A percentile compares a stretch with the other conserved stretches of the same genome.
Evolutionary conservation across 2,888 invertebrate species (phyloP).

Genomic region (Osmoderma eremita): DNA sequence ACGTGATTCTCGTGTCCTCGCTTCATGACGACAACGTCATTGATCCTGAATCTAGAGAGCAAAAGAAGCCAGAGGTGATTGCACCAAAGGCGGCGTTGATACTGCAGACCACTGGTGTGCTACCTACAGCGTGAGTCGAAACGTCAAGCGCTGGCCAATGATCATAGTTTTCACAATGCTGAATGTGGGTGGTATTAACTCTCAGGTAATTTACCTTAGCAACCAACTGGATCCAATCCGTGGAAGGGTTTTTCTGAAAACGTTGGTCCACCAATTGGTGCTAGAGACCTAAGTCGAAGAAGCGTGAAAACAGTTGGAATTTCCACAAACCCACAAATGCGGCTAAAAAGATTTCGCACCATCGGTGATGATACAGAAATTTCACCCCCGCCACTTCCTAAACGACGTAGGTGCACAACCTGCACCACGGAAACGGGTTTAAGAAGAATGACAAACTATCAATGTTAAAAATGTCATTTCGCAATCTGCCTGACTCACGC

Average conservation of each 20-base stretch:
- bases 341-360: constrained; percentile 21
- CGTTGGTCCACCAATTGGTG: constrained; percentile 6
- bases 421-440: constrained; percentile 20
- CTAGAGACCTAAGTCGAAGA: constrained; percentile 19
- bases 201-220: no score
- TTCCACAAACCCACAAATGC: constrained; percentile 15
- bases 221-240: not conserved
- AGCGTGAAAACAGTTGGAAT: constrained; percentile 25
- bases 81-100: constrained; percentile 8
- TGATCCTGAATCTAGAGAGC: constrained; percentile 21
- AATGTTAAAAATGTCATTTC: constrained; percentile 17
- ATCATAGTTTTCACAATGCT: constrained; percentile 6
- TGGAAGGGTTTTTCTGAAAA: constrained; percentile 9
- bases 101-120: not conserved
- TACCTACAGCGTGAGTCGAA: not conserved
- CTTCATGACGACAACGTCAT: constrained; percentile 25
- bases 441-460: constrained; percentile 30
- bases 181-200: not conserved
- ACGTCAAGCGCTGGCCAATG: constrained; percentile 5
- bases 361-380: constrained; percentile 13
- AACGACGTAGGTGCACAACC: constrained; percentile 21
- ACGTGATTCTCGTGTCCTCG: constrained; percentile 25
- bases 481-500: constrained; percentile 13
- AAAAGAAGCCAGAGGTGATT: constrained; percentile 9
- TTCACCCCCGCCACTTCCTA: constrained; percentile 12